phyloP scores from a whole-genome alignment of 1,140 invertebrate genomes.

The Pectinophora gossypiella region DNA sequence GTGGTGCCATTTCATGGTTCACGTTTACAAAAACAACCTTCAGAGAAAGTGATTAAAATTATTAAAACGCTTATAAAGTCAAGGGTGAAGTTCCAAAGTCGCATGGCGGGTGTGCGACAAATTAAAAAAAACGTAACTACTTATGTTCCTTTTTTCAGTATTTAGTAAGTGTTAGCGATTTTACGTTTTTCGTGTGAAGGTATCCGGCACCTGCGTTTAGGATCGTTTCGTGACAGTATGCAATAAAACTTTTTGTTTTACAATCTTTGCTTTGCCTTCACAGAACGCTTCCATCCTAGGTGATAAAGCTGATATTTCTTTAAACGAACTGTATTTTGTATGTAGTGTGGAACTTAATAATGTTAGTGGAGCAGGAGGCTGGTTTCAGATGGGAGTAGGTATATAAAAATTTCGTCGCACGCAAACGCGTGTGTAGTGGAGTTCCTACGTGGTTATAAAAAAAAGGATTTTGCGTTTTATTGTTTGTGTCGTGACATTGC shows the following conservation, averaged over 20 bases:
- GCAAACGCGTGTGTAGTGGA: conserved; percentile 27
- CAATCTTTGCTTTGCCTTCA: too few species aligned
- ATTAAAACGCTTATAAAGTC: neutral
- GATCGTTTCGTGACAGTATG: conserved; percentile 45
- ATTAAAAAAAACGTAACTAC: conserved; percentile 1
- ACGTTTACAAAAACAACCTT: neutral
- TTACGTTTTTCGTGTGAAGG: conserved; percentile 45
- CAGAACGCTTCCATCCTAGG: too few species aligned
- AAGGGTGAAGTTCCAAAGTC: neutral
- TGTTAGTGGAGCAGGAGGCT: conserved; percentile 51
- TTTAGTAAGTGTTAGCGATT: conserved; percentile 40
- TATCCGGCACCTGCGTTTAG: conserved; percentile 51
- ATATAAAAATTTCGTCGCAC: conserved; percentile 34
- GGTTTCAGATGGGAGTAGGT: conserved; percentile 35
- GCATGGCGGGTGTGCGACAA: neutral
- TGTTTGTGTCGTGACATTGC: too few species aligned
- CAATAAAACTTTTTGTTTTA: conserved; percentile 48
- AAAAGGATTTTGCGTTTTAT: too few species aligned
- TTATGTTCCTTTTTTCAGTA: conserved; percentile 34
- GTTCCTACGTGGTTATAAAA: too few species aligned
- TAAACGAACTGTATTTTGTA: too few species aligned
- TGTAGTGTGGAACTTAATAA: conserved; percentile 32
- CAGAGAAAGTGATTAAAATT: neutral
- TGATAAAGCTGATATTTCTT: too few species aligned
- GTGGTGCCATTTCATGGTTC: conserved; percentile 21